A percentile compares a stretch with the other conserved stretches of the same genome.
phyloP scores from a whole-genome alignment of 2,888 invertebrate species.

The Lepeophtheirus nordmannii region DNA sequence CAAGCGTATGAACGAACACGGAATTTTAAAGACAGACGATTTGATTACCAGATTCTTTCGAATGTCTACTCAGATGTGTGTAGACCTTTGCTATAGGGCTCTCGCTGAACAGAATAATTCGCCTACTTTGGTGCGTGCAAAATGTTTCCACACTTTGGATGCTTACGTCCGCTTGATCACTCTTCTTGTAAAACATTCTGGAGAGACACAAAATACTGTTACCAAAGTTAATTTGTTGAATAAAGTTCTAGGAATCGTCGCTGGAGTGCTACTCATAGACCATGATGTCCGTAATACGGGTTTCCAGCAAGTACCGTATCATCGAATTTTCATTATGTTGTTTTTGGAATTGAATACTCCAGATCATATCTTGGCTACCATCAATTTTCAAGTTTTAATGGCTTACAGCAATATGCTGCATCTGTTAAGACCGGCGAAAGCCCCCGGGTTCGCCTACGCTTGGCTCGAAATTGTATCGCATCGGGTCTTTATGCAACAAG shows the following conservation, averaged over 20 bases:
- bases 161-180: constrained; percentile 86
- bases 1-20: constrained; percentile 83
- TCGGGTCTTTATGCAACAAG: constrained; percentile 80
- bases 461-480: constrained; percentile 97
- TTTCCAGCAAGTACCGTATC: constrained; percentile 95
- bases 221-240: constrained; percentile 92
- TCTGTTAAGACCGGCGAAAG: constrained; percentile 74
- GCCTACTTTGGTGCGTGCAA: constrained; percentile 53
- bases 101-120: constrained; percentile 47
- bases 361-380: constrained; percentile 78
- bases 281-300: constrained; percentile 75
- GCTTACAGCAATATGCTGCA: constrained; percentile 92
- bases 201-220: constrained; percentile 73
- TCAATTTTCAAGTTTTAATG: constrained; percentile 78
- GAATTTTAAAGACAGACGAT: constrained; percentile 92
- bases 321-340: constrained; percentile 85
- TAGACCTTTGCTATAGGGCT: constrained; percentile 77
- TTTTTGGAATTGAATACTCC: constrained; percentile 90
- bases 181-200: constrained; percentile 65
- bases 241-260: constrained; percentile 85
- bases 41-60: constrained; percentile 87
- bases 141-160: constrained; percentile 88
- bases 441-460: constrained; percentile 91
- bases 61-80: constrained; percentile 86
- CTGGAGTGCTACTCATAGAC: constrained; percentile 86